Conservation (phyloP, 2,797 vertebrate species). For the Botia almorhae region DNA sequence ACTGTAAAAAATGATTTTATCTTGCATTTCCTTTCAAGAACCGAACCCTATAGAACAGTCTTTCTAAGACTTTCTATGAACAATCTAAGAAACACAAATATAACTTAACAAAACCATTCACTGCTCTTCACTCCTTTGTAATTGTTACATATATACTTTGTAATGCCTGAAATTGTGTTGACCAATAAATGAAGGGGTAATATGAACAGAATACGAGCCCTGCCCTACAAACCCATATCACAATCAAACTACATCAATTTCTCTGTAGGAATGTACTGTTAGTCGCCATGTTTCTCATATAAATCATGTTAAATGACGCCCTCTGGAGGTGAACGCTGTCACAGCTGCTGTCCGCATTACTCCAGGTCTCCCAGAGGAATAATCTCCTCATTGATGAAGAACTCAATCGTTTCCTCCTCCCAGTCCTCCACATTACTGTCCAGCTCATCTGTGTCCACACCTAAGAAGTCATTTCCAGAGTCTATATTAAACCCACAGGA, state of each 20-base stretch:
- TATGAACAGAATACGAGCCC: background rate
- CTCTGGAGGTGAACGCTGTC: background rate
- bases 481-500: too few species aligned
- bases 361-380: constrained; percentile 88
- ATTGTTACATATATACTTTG: background rate
- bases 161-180: background rate
- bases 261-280: background rate
- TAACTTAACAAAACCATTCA: background rate
- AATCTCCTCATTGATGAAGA: constrained; percentile 99
- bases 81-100: background rate
- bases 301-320: background rate
- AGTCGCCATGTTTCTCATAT: background rate
- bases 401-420: constrained; percentile 99
- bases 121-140: background rate
- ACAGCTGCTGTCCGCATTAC: background rate
- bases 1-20: background rate
- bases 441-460: constrained; percentile 92
- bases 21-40: background rate
- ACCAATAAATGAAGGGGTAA: background rate
- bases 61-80: too few species aligned
- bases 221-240: background rate
- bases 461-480: constrained; percentile 68
- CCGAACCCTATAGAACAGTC: background rate
- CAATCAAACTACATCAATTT: constrained; percentile 5
- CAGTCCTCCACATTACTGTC: constrained; percentile 98